Percentiles rank a stretch among this genome's conserved stretches.
Conservation (phyloP, 2,888 invertebrate species). For the Spatulosminthurus flaviceps region DNA sequence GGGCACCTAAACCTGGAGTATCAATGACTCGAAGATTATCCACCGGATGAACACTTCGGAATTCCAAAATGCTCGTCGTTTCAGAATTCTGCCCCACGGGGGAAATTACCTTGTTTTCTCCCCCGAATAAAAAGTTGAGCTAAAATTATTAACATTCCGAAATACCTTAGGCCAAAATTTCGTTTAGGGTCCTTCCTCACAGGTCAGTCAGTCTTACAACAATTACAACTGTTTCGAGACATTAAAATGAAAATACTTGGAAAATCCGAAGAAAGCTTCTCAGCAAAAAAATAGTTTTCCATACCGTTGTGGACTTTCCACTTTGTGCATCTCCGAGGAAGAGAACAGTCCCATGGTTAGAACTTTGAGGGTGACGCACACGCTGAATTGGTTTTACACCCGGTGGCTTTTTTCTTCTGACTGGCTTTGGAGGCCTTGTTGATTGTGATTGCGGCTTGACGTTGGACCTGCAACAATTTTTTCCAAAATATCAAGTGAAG, state of each 20-base stretch:
- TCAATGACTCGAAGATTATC: conserved; percentile 55
- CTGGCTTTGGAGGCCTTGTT: conserved; percentile 31
- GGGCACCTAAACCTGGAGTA: conserved; percentile 51
- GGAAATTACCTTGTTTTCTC: conserved; percentile 38
- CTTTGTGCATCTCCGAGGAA: conserved; percentile 47
- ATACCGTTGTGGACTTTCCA: conserved; percentile 55
- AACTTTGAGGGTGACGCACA: conserved; percentile 53
- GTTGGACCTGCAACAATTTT: background rate
- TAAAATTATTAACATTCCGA: conserved; percentile 3
- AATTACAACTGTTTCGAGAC: too few relatives aligned
- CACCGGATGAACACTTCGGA: conserved; percentile 33
- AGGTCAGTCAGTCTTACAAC: background rate
- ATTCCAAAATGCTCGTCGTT: conserved; percentile 49
- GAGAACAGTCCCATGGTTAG: conserved; percentile 46
- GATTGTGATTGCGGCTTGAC: background rate
- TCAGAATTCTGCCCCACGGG: conserved; percentile 40
- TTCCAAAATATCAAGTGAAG: too few relatives aligned
- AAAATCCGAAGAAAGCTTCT: too few relatives aligned
- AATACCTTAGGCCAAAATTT: background rate
- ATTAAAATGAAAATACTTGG: too few relatives aligned
- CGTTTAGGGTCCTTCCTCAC: too few relatives aligned
- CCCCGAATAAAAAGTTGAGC: conserved; percentile 52
- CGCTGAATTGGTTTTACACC: background rate
- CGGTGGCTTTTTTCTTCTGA: conserved; percentile 1
- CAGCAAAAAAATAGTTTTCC: too few relatives aligned